Percentiles rank a stretch among this genome's conserved stretches.
These are phyloP conservation scores for Erannis defoliaria DNA, from an alignment of 2,888 invertebrate genomes.

Conservation along the genomic window DNA sequence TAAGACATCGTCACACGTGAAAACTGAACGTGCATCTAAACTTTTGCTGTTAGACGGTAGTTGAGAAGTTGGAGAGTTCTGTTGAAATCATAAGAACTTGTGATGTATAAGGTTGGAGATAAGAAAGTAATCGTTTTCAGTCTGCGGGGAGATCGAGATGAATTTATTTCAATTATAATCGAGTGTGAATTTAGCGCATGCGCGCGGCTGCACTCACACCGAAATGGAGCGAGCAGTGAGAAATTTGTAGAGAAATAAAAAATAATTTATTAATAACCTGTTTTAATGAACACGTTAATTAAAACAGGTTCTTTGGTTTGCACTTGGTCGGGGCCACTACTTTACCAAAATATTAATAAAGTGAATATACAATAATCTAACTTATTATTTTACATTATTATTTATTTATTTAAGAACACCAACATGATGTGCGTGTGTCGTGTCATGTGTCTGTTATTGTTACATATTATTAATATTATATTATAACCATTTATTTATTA, in stretches of 20 bases:
- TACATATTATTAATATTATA: too few relatives aligned
- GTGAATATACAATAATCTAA: too few relatives aligned
- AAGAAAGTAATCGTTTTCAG: conserved; percentile 73
- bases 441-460: too few relatives aligned
- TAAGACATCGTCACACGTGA: neutral
- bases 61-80: conserved; percentile 10
- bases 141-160: conserved; percentile 68
- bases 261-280: neutral
- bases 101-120: conserved; percentile 58
- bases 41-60: conserved; percentile 1
- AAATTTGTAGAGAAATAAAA: neutral
- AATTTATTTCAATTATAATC: conserved; percentile 85
- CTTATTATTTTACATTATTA: too few relatives aligned
- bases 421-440: too few relatives aligned
- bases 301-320: too few relatives aligned
- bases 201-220: conserved; percentile 70
- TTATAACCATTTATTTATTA: too few relatives aligned
- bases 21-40: neutral
- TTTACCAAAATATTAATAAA: too few relatives aligned
- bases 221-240: conserved; percentile 23
- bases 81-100: conserved; percentile 42
- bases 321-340: too few relatives aligned
- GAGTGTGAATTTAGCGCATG: conserved; percentile 72
- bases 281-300: too few relatives aligned
- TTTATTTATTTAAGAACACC: too few relatives aligned